Conservation (phyloP, 2,797 vertebrate species). For the Chelon labrosus region DNA sequence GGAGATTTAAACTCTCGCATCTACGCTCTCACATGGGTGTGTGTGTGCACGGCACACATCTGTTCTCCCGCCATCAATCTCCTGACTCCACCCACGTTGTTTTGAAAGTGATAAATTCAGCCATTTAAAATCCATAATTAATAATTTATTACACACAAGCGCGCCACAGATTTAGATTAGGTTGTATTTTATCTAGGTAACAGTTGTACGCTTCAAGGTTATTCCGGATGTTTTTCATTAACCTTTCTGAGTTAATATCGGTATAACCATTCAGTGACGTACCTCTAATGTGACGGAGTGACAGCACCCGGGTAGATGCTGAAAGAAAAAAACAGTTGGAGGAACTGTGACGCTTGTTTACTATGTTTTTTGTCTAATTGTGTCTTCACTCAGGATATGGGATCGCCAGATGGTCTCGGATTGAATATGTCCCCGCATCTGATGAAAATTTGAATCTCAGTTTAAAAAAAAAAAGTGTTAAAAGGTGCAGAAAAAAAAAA, state of each 20-base stretch:
- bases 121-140: conserved; percentile 80
- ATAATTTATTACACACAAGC: conserved; percentile 74
- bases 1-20: conserved; percentile 63
- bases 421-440: conserved; percentile 6
- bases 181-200: conserved; percentile 72
- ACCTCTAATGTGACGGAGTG: conserved; percentile 18
- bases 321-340: neutral
- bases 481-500: conserved; percentile 23
- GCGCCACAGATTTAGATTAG: conserved; percentile 66
- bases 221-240: conserved; percentile 63
- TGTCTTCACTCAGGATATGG: conserved; percentile 2
- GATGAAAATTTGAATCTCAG: conserved; percentile 7
- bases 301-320: neutral
- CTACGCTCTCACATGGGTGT: conserved; percentile 25
- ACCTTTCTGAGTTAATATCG: conserved; percentile 33
- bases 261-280: conserved; percentile 22
- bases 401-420: conserved; percentile 15
- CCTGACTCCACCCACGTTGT: conserved; percentile 70
- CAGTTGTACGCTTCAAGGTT: conserved; percentile 70
- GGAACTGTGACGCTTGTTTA: conserved; percentile 4
- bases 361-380: conserved; percentile 19
- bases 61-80: conserved; percentile 72
- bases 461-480: conserved; percentile 19
- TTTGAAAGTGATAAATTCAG: conserved; percentile 81
- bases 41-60: conserved; percentile 29